phyloP scores from a whole-genome alignment of 2,888 invertebrate species.

The Agonopterix alstromeriana region DNA sequence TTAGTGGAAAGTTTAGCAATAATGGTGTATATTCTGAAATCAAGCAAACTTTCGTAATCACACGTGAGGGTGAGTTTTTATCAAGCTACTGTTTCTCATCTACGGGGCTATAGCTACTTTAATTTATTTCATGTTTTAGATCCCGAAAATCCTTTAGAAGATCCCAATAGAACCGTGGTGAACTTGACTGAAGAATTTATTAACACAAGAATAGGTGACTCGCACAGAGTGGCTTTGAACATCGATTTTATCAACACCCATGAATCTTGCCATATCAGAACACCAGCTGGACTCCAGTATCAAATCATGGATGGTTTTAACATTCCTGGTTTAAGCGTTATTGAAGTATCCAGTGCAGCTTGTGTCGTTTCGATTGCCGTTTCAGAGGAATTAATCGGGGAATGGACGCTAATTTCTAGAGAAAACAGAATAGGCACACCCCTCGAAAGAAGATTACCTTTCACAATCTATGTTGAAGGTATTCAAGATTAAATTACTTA shows the following conservation, averaged over 20 bases:
- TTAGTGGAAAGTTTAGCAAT: too few species aligned
- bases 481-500: conserved; percentile 10
- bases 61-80: too few species aligned
- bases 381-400: conserved; percentile 30
- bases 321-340: conserved; percentile 27
- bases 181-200: conserved; percentile 4
- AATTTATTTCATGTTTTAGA: too few species aligned
- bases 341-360: conserved; percentile 20
- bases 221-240: not conserved
- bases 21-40: too few species aligned
- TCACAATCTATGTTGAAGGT: conserved; percentile 54
- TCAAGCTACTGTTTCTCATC: too few species aligned
- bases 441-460: conserved; percentile 43
- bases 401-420: conserved; percentile 48
- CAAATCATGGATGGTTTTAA: conserved; percentile 25
- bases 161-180: too few species aligned
- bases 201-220: conserved; percentile 16
- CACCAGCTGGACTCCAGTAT: conserved; percentile 35
- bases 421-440: conserved; percentile 17
- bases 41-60: too few species aligned
- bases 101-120: too few species aligned
- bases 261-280: conserved; percentile 41
- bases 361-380: conserved; percentile 40
- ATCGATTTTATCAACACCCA: not conserved
- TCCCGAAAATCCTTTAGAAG: too few species aligned